These are phyloP conservation scores for Charanyca ferruginea DNA, from an alignment of 2,888 invertebrate species.

Conservation along the genomic window DNA sequence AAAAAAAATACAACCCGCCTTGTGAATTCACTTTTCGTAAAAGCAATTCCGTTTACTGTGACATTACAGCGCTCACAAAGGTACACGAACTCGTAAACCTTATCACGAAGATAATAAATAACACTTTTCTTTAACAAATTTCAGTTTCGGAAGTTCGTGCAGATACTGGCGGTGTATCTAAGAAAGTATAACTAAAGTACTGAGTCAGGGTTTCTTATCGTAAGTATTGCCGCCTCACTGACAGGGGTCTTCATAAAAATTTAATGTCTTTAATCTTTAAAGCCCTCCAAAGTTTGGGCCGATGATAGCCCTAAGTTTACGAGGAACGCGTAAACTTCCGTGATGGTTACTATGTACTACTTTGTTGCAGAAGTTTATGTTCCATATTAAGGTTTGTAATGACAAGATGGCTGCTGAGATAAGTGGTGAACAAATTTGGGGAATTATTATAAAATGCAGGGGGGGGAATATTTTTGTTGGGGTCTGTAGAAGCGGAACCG, in stretches of 20 bases:
- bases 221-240: constrained; percentile 76
- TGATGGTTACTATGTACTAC: constrained; percentile 69
- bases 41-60: constrained; percentile 59
- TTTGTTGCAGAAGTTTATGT: constrained; percentile 71
- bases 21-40: constrained; percentile 58
- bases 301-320: constrained; percentile 81
- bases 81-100: constrained; percentile 62
- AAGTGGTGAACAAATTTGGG: constrained; percentile 44
- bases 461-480: constrained; percentile 17
- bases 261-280: constrained; percentile 87
- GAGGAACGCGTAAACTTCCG: constrained; percentile 78
- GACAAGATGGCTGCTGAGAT: constrained; percentile 43
- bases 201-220: constrained; percentile 78
- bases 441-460: constrained; percentile 28
- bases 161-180: constrained; percentile 67
- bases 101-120: constrained; percentile 66
- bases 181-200: constrained; percentile 71
- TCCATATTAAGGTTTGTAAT: constrained; percentile 53
- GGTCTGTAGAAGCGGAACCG: constrained; percentile 21
- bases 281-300: constrained; percentile 81
- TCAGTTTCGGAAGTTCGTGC: constrained; percentile 65
- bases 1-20: constrained; percentile 38
- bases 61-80: constrained; percentile 57
- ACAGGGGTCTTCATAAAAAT: constrained; percentile 86
- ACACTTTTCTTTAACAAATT: constrained; percentile 69